Conservation (phyloP, 64 coral and sea anemone species). For the Pocillopora damicornis region DNA sequence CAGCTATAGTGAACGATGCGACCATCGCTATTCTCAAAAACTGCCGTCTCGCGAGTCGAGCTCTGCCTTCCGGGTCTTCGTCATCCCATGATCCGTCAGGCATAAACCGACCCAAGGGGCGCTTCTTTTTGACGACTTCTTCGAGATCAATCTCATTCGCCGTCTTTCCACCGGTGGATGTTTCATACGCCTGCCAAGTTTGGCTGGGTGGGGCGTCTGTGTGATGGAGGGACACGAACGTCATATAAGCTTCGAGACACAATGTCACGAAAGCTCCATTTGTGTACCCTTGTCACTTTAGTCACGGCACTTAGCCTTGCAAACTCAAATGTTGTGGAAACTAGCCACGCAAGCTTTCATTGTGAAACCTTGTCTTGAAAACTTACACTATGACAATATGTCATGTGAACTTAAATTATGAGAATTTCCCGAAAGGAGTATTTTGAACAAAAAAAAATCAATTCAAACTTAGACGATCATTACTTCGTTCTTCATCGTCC, state of each 20-base stretch:
- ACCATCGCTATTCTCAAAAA: neutral
- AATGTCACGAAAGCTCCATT: neutral
- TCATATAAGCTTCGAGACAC: neutral
- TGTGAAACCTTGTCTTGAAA: no score
- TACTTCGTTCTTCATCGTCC: no score
- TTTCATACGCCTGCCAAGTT: slow-evolving; percentile 26
- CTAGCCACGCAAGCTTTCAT: no score
- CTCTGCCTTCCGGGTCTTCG: slow-evolving; percentile 8
- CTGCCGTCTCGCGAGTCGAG: neutral
- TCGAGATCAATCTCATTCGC: slow-evolving; percentile 21
- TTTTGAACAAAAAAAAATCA: no score
- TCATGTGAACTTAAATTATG: no score
- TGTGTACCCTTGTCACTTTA: no score
- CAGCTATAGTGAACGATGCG: neutral
- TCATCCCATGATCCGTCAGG: slow-evolving; percentile 26
- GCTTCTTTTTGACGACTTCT: slow-evolving; percentile 18
- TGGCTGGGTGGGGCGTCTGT: slow-evolving; percentile 17
- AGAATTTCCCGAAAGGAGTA: no score
- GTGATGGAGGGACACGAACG: slow-evolving; percentile 5
- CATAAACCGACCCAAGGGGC: slow-evolving; percentile 16
- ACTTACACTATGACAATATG: no score
- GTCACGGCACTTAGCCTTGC: no score
- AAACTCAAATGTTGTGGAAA: no score
- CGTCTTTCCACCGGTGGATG: neutral
- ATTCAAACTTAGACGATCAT: no score